Base-by-base conservation (phyloP, 2,797 vertebrate genomes). In the Chrosomus eos region DNA sequence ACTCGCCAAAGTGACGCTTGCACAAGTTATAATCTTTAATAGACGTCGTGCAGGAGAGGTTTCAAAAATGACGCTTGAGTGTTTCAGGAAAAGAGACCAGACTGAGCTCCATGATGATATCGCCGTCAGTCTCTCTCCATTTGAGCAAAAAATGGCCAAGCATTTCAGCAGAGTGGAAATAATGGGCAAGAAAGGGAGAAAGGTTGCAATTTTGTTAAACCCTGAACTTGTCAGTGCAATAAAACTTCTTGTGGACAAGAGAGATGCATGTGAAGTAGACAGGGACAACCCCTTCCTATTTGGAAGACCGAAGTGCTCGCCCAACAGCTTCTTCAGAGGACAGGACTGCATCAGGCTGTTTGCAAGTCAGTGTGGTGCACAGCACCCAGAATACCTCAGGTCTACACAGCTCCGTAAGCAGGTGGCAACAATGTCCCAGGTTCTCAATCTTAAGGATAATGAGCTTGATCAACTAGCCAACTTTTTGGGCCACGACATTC, bases 391-490 rank as follows among this genome's bases (percentile, higher is more conserved):
- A 70, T 2, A 55, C 58, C 23, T 81, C 21, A 0, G 13, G 38
- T 83, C 78, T 0, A 7, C 31, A 40, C 68, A 81, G 26, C 82
- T 91, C 28, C 82, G 82, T 64, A 92, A 92, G 62, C 90, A 93
- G 83, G 80, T 85, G 0, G 88, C 92, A n/a, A 92, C 90, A 85
- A 18, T 93, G 1, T 93, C 92, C 40, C 91, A 93, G 85, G 89
- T 93, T 67, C 91, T 93, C 7, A 87, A 89, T 84, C 86, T 94
- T 60, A 91, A 91, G 81, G 89, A 91, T 0, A 86, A 92, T 0
- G 91, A 93, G 79, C 89, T 93, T 0, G 6, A 51, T 14, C 89
- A 91, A 4, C 89, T 93, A 0, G 86, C 88, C 1, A 90, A 89
- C n/a, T 79, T 91, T 1, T 76, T 76, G 53, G 33, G 74, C 33